Base-by-base conservation (phyloP, 1,140 invertebrate species). In the Sarcophaga peregrina region DNA sequence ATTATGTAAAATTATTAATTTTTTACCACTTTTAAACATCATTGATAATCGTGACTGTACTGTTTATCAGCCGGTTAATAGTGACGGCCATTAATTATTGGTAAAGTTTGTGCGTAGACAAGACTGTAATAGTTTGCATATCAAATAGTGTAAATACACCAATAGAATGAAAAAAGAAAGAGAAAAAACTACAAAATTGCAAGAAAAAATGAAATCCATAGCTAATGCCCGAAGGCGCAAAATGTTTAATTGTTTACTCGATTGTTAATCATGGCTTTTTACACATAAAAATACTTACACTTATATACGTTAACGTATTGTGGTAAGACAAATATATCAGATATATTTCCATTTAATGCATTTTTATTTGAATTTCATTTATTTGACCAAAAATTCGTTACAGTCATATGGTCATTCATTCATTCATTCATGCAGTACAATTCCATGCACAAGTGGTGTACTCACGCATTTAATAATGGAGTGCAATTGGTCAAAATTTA, bases 41-140 rank as follows among this genome's bases (percentile, higher is more conserved):
- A 5, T 58, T 58, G 54, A 58, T 58, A 58, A 58, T 58, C 54
- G 54, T 58, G 54, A 58, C 54, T 58, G 54, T n/a, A 58, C 54
- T 58, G 54, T 58, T 37, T 37, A 10, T n/a, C 11, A 13, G 54
- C 54, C 5, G 9, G 5, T 58, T 58, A 37, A 37, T 58, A 58
- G 11, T 58, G 54, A 6, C 54, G 54, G 54, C 54, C 54, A 58
- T 58, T 58, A 58, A 58, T 58, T 11, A 58, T 58, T 13, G 9
- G 11, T n/a, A 58, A 58, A 5, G 54, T 58, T 37, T 58, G 54
- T 58, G 54, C 54, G 54, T 58, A 58, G 54, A 58, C 54, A 58
- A 58, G 54, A 9, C 54, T 58, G 54, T 58, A 58, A 13, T 10
- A 58, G 54, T 58, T 58, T 58, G 54, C 54, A 58, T 13, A 37